These are phyloP conservation scores for Gopherus flavomarginatus DNA, from an alignment of 2,113 vertebrate species.

Conservation along the genomic window DNA sequence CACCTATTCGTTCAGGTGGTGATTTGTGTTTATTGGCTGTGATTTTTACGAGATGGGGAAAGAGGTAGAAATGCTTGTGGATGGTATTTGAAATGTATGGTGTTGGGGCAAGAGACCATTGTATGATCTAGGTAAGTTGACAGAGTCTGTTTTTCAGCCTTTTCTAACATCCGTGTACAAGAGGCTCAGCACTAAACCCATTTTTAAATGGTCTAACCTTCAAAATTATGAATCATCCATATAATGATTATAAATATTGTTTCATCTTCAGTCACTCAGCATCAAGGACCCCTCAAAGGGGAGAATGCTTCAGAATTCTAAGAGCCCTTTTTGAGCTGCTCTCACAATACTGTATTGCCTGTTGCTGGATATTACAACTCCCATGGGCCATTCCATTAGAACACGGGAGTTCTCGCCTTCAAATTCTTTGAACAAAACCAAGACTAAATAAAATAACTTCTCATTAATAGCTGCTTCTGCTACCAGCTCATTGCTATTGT, in stretches of 20 bases:
- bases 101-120: slow-evolving; percentile 58
- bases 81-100: slow-evolving; percentile 70
- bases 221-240: slow-evolving; percentile 56
- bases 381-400: not conserved
- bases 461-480: slow-evolving; percentile 23
- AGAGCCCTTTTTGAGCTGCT: not conserved
- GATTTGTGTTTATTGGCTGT: slow-evolving; percentile 80
- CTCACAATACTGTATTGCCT: accelerated
- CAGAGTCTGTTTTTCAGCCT: slow-evolving; percentile 61
- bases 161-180: slow-evolving; percentile 45
- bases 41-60: slow-evolving; percentile 79
- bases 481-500: not conserved
- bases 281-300: not conserved
- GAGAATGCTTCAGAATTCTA: not conserved
- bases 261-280: slow-evolving; percentile 28
- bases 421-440: not conserved
- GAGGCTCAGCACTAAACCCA: slow-evolving; percentile 53
- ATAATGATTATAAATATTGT: not conserved
- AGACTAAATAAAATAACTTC: not conserved
- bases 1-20: slow-evolving; percentile 73
- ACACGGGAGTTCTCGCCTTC: not conserved
- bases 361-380: not conserved
- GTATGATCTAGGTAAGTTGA: slow-evolving; percentile 66
- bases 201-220: slow-evolving; percentile 60
- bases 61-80: slow-evolving; percentile 53